Evolutionary conservation across 2,113 vertebrate species (phyloP).

Genomic region (Paratilapia polleni): DNA sequence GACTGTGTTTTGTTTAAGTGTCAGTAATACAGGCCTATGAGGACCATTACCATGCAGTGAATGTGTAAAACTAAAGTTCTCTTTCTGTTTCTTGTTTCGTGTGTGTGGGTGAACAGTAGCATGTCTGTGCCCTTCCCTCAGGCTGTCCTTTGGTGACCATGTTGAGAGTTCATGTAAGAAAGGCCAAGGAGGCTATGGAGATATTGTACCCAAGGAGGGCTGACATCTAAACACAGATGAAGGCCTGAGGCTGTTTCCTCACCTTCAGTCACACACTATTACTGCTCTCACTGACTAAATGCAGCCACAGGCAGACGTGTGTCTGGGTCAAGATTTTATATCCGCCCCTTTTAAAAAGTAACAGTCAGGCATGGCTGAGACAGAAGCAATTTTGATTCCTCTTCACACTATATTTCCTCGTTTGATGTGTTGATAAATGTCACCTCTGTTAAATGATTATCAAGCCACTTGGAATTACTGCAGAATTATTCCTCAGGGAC

Average conservation of each 20-base stretch:
- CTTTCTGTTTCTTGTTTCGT: neutral
- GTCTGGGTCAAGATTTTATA: constrained; percentile 67
- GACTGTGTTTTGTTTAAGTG: constrained; percentile 11
- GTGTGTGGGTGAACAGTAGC: constrained; percentile 11
- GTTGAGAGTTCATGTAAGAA: constrained; percentile 60
- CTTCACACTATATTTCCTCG: constrained; percentile 57
- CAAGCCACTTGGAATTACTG: constrained; percentile 52
- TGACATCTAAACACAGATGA: constrained; percentile 73
- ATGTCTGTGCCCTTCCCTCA: constrained; percentile 54
- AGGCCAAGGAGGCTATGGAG: constrained; percentile 52
- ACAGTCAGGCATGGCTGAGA: constrained; percentile 37
- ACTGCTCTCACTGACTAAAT: constrained; percentile 76
- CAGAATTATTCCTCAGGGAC: constrained; percentile 41
- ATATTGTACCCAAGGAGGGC: constrained; percentile 64
- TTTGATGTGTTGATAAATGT: constrained; percentile 71
- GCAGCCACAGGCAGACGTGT: constrained; percentile 61
- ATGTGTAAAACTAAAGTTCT: constrained; percentile 18
- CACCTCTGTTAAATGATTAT: constrained; percentile 56
- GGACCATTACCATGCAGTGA: neutral
- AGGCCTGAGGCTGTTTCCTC: constrained; percentile 71
- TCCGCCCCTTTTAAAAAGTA: constrained; percentile 43
- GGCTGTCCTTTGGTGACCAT: constrained; percentile 40
- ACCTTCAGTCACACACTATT: constrained; percentile 80
- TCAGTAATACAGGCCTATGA: constrained; percentile 5
- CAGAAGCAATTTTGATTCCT: constrained; percentile 54